A percentile compares a stretch with the other conserved stretches of the same genome.
These are phyloP conservation scores for Drosophila rellima DNA, from an alignment of 2,888 invertebrate genomes.

Conservation along the genomic window DNA sequence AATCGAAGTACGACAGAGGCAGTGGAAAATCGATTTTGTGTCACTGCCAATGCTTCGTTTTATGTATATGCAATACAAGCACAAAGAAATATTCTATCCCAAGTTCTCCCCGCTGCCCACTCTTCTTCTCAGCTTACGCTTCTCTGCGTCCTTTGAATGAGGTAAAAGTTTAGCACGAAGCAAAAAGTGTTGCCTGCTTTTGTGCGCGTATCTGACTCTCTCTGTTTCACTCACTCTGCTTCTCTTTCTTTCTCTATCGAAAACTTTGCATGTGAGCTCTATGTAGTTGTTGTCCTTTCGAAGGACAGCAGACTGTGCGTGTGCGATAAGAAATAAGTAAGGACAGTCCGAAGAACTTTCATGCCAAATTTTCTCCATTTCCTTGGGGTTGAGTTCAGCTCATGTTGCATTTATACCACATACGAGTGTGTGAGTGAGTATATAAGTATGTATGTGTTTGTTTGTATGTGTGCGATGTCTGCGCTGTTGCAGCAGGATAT, in stretches of 20 bases:
- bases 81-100: slow-evolving; percentile 41
- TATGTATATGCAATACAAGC: slow-evolving; percentile 58
- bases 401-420: slow-evolving; percentile 46
- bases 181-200: slow-evolving; percentile 56
- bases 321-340: slow-evolving; percentile 64
- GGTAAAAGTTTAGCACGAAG: slow-evolving; percentile 66
- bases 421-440: background rate
- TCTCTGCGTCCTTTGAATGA: slow-evolving; percentile 29
- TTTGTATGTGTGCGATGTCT: slow-evolving; percentile 54
- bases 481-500: slow-evolving; percentile 70
- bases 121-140: background rate
- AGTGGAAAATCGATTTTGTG: slow-evolving; percentile 79
- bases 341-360: slow-evolving; percentile 18
- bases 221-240: background rate
- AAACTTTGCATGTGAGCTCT: slow-evolving; percentile 75
- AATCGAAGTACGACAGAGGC: slow-evolving; percentile 20
- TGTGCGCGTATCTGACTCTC: slow-evolving; percentile 15
- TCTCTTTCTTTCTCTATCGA: background rate
- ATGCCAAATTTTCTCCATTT: background rate
- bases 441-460: slow-evolving; percentile 6
- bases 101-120: no score
- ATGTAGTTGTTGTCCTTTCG: slow-evolving; percentile 16
- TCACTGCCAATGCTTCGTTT: slow-evolving; percentile 64
- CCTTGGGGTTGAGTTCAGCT: slow-evolving; percentile 42
- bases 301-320: slow-evolving; percentile 63